phyloP scores from a whole-genome alignment of 2,113 vertebrate genomes.

The Paradisaea rubra region DNA sequence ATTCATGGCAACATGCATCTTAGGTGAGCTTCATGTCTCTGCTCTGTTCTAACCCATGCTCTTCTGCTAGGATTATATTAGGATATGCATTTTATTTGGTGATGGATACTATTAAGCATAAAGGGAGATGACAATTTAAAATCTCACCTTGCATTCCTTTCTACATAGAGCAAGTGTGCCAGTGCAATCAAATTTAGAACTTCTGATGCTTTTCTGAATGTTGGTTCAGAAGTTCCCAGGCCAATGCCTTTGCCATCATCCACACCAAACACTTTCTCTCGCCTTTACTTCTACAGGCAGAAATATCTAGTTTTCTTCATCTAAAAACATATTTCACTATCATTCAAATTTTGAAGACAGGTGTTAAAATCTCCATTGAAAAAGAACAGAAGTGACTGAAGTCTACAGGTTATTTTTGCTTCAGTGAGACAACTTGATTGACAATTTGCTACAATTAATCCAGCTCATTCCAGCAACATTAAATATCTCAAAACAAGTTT shows the following conservation, averaged over 20 bases:
- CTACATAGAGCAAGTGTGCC: background rate
- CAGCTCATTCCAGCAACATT: background rate
- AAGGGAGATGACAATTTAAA: background rate
- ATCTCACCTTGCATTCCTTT: background rate
- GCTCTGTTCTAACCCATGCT: background rate
- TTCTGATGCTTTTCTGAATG: background rate
- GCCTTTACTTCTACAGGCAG: background rate
- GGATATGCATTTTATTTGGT: background rate
- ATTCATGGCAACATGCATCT: background rate
- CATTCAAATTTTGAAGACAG: background rate
- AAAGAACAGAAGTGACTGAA: background rate
- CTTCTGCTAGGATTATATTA: background rate
- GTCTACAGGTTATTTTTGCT: background rate
- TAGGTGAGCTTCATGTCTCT: background rate
- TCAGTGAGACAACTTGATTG: background rate
- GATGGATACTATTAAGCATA: background rate
- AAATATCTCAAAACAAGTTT: constrained; percentile 17
- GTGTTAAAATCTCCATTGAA: background rate
- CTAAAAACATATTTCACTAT: background rate
- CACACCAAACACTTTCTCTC: background rate
- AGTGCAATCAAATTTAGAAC: background rate
- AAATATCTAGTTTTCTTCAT: background rate
- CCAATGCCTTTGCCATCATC: background rate
- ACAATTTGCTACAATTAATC: constrained; percentile 20
- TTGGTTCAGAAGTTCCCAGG: background rate